Base-by-base conservation (phyloP, 2,888 invertebrate species). In the Lochmaea crataegi region DNA sequence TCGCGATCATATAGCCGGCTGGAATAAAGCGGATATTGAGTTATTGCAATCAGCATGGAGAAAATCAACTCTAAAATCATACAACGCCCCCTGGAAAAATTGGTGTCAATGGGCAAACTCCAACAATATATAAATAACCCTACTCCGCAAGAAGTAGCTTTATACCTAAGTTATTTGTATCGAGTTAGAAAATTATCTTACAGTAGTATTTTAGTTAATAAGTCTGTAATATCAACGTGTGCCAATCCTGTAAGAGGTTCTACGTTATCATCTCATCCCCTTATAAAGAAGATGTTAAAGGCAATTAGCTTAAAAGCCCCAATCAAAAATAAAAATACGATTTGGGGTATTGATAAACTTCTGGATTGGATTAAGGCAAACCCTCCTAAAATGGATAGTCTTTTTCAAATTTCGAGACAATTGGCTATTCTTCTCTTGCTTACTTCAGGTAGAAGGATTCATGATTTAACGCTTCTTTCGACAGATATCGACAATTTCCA, bases 31-130 rank as follows among this genome's bases (percentile, higher is more conserved):
- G n/a, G 73, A 73, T 48, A n/a, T 58, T 11, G 38, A 32, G 10
- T 45, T 75, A 12, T 45, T 75, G 2, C 63, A 67, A 18, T 58
- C 38, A 26, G 38, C 73, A 1, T 74, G 76, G 72, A 56, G 75
- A 41, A 60, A n/a, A n/a, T n/a, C n/a, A n/a, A n/a, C n/a, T n/a
- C n/a, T n/a, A n/a, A n/a, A n/a, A n/a, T n/a, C n/a, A n/a, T 75
- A 75, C 45, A 16, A 10, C 14, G 12, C 60, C 10, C 71, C 72
- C 7, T 75, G 73, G 72, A 73, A 66, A 64, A 11, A 58, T 38
- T 75, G 75, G 73, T 12, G 26, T 14, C 14, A 38, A 63, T 68
- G 72, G 68, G 42, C 56, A n/a, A 68, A 18, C 10, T 32, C 53
- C 51, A 61, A 48, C n/a, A 32, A 63, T 18, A 41, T 72, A 32